Evolutionary conservation across 2,797 vertebrate genomes (phyloP), one percentile per base, ranked within the genome.

Genomic region (Momotus momota): DNA sequence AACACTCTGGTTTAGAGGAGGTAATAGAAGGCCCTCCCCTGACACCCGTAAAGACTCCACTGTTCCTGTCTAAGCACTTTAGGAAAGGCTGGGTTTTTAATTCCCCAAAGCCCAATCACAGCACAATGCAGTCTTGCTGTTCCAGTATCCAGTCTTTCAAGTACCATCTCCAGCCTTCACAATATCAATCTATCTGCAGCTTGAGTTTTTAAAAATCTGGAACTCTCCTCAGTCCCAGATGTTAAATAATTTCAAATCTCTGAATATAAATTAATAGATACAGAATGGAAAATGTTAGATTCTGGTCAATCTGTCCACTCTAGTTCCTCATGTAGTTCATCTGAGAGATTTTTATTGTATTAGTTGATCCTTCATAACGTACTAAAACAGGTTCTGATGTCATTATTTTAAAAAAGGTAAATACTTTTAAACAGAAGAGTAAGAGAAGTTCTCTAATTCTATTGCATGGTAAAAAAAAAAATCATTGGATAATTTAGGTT

Each of bases 1-100:
- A 97, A 93, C 48, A 31, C 86, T 93, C 12, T 52, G 85, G 61
- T 96, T 95, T 95, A 93, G 71, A 91, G 86, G 77, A 94, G 86
- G 52, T 88, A 92, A 88, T 93, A 73, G 84, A 43, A 81, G n/a
- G 12, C 27, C 51, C 88, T 96, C 94, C 93, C 92, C 35, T 35
- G 91, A 81, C 22, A 57, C 61, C 71, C 2, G 0, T 96, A 96
- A 96, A 96, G 45, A 18, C 73, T 93, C 77, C 29, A 15, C 67
- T 54, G 86, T 35, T 94, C 61, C 72, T 81, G 43, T 14, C 86
- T 93, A 81, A 97, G 91, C 65, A 35, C 58, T 96, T 95, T 74
- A 93, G 52, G 65, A 75, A 84, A 94, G 58, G 52, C 7, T 91
- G 67, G 41, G 49, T 25, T 90, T 67, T 74, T 21, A 51, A 90